phyloP scores from a whole-genome alignment of 2,797 vertebrate species.

The Myiothlypis chrysogaster region DNA sequence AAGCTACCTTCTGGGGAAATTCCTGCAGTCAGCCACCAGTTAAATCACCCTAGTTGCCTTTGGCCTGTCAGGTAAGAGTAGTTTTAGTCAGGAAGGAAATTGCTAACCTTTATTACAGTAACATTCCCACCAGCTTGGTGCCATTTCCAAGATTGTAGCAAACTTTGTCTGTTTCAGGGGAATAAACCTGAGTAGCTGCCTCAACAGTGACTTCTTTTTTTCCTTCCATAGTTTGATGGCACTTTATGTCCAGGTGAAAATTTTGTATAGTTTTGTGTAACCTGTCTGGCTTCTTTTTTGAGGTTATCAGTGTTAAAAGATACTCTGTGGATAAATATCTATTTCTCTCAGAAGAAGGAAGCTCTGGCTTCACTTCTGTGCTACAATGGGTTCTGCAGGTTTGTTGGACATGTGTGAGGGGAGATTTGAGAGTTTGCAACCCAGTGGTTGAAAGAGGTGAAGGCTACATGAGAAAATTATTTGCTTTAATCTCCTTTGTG shows the following conservation, averaged over 20 bases:
- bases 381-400: not conserved
- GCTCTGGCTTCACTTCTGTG: not conserved
- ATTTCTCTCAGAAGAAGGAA: not conserved
- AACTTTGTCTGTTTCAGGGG: not conserved
- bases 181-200: not conserved
- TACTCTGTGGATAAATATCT: not conserved
- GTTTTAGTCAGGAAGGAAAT: not conserved
- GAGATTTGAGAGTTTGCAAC: not conserved
- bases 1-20: slow-evolving; percentile 40
- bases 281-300: not conserved
- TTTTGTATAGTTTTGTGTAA: not conserved
- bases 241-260: not conserved
- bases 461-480: not conserved
- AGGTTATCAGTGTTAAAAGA: not conserved
- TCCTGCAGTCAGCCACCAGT: slow-evolving; percentile 46
- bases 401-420: not conserved
- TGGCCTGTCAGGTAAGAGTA: not conserved
- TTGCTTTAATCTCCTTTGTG: not conserved
- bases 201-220: not conserved
- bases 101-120: not conserved
- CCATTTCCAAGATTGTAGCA: not conserved
- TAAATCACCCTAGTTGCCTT: slow-evolving; percentile 26
- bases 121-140: not conserved
- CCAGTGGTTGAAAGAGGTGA: not conserved
- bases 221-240: not conserved